phyloP scores from a whole-genome alignment of 1,140 invertebrate genomes.

The Apis mellifera region DNA sequence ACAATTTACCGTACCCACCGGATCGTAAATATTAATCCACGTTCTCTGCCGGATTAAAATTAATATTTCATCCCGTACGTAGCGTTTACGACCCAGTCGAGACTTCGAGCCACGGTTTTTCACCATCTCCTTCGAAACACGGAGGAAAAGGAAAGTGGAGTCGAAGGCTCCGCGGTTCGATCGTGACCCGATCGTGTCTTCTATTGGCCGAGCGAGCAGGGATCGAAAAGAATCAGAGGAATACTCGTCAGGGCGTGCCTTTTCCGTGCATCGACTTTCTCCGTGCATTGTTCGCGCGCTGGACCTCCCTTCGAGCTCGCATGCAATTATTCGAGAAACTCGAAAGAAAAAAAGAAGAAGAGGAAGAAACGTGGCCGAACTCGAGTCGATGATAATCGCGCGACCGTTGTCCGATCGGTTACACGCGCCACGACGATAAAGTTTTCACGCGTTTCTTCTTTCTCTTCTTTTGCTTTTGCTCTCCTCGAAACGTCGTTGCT shows the following conservation, averaged over 20 bases:
- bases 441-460: not conserved
- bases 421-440: conserved; percentile 10
- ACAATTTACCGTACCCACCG: conserved; percentile 1
- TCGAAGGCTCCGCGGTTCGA: not conserved
- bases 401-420: not conserved
- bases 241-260: conserved; percentile 71
- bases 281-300: conserved; percentile 64
- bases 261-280: conserved; percentile 61
- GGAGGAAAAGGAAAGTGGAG: conserved; percentile 31
- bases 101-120: not conserved
- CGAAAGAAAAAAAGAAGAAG: not conserved
- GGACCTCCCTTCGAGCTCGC: conserved; percentile 50
- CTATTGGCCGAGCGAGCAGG: conserved; percentile 10
- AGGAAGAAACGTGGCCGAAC: conserved; percentile 1
- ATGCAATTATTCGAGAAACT: conserved; percentile 16
- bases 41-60: not conserved
- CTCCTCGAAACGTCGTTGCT: not conserved
- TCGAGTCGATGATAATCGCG: conserved; percentile 19
- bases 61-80: not conserved
- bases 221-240: conserved; percentile 65
- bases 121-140: not conserved
- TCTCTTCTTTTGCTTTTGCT: not conserved
- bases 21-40: not conserved
- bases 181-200: conserved; percentile 28
- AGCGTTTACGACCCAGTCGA: not conserved